These are phyloP conservation scores for Pogona vitticeps DNA, from an alignment of 2,113 vertebrate species.

Conservation along the genomic window DNA sequence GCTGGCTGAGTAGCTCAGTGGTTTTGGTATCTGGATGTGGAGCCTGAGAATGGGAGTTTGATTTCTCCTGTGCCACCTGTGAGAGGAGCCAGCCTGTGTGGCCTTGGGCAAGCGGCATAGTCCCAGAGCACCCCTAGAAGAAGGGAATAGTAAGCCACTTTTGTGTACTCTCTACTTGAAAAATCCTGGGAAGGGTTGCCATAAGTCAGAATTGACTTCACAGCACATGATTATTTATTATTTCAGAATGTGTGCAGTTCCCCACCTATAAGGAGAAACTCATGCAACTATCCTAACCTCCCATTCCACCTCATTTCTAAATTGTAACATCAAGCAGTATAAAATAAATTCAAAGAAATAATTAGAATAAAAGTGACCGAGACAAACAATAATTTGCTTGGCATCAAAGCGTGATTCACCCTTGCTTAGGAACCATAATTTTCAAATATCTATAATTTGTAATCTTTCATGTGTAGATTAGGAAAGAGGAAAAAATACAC, in stretches of 20 bases:
- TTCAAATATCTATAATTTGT: constrained; percentile 41
- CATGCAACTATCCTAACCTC: constrained; percentile 9
- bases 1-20: too few relatives aligned
- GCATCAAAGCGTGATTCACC: constrained; percentile 5
- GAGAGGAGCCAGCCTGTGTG: too few relatives aligned
- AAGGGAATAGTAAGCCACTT: too few relatives aligned
- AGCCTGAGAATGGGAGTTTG: too few relatives aligned
- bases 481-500: neutral
- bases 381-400: constrained; percentile 43
- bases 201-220: too few relatives aligned
- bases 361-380: constrained; percentile 9
- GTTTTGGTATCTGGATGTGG: too few relatives aligned
- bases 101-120: too few relatives aligned
- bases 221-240: too few relatives aligned
- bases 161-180: too few relatives aligned
- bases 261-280: neutral
- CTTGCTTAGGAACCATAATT: constrained; percentile 40
- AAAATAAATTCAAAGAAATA: constrained; percentile 29
- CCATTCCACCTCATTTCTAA: neutral
- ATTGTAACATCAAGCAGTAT: constrained; percentile 27
- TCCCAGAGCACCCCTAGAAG: too few relatives aligned
- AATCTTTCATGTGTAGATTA: constrained; percentile 30
- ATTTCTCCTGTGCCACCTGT: too few relatives aligned
- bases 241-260: neutral
- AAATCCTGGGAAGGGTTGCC: too few relatives aligned